A percentile compares a stretch with the other conserved stretches of the same genome.
Evolutionary conservation across 1,140 invertebrate genomes (phyloP).

Genomic region (Drosophila melanica): DNA sequence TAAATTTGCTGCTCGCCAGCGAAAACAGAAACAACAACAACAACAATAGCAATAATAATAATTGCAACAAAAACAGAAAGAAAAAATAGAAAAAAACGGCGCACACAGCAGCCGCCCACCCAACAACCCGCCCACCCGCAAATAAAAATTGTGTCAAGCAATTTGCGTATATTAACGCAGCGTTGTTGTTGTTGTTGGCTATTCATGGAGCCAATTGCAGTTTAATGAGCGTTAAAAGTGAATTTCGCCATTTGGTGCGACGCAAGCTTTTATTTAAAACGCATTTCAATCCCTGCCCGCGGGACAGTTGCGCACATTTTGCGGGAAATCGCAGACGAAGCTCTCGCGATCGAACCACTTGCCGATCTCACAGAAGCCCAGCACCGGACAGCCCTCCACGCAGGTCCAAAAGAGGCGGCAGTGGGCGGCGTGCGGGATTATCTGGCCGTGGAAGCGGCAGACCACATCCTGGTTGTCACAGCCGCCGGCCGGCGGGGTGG

Average conservation of each 20-base stretch:
- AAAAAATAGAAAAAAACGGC: not conserved
- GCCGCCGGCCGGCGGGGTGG: not conserved
- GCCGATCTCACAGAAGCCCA: conserved; percentile 62
- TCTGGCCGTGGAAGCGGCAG: conserved; percentile 44
- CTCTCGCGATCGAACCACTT: conserved; percentile 54
- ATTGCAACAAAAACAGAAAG: conserved; percentile 20
- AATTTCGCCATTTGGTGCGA: conserved; percentile 8
- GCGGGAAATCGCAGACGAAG: conserved; percentile 47
- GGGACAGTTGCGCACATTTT: conserved; percentile 58
- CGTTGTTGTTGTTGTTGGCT: conserved; percentile 31
- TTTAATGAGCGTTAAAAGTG: conserved; percentile 71
- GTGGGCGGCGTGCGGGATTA: conserved; percentile 49
- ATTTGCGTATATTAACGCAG: conserved; percentile 80
- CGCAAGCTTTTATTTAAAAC: conserved; percentile 21
- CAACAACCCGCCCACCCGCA: conserved; percentile 27
- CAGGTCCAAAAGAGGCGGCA: conserved; percentile 60
- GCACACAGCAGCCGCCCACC: conserved; percentile 50
- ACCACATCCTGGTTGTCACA: conserved; percentile 30
- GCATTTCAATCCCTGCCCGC: conserved; percentile 41
- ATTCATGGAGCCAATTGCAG: conserved; percentile 64
- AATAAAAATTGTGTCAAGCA: conserved; percentile 78
- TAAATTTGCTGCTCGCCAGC: conserved; percentile 62
- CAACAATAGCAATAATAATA: conserved; percentile 16
- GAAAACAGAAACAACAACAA: conserved; percentile 37
- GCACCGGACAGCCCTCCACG: conserved; percentile 28